Conservation (phyloP, 2,888 invertebrate species). For the Pedicia rivosa region DNA sequence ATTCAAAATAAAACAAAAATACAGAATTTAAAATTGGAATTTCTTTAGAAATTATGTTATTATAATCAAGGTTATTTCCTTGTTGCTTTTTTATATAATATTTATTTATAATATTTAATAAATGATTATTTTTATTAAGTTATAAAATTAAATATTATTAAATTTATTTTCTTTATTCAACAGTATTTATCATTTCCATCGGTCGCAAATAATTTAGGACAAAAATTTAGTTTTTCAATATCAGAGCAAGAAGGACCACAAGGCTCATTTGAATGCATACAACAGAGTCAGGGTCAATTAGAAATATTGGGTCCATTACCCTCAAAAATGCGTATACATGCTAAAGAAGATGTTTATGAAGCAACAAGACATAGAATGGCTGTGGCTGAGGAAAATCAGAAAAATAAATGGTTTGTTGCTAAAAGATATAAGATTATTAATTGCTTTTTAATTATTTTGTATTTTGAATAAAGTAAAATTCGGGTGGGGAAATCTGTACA, state of each 20-base stretch:
- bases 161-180: too few species aligned
- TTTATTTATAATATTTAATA: neutral
- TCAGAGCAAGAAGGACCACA: constrained; percentile 61
- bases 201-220: constrained; percentile 23
- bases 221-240: constrained; percentile 32
- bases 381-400: constrained; percentile 78
- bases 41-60: too few species aligned
- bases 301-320: constrained; percentile 75
- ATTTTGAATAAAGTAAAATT: too few species aligned
- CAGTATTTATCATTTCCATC: constrained; percentile 66
- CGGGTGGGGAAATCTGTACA: too few species aligned
- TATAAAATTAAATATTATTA: too few species aligned
- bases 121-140: neutral
- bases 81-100: too few species aligned
- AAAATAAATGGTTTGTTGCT: constrained; percentile 84
- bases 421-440: constrained; percentile 1
- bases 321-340: constrained; percentile 80
- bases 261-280: constrained; percentile 87
- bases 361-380: constrained; percentile 85
- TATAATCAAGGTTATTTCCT: too few species aligned
- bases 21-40: too few species aligned
- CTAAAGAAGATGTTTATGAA: constrained; percentile 92
- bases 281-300: constrained; percentile 49
- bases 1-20: too few species aligned
- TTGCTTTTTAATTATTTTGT: neutral